A percentile compares a stretch with the other conserved stretches of the same genome.
Conservation (phyloP, 2,113 vertebrate genomes). For the Chelonoidis abingdonii region DNA sequence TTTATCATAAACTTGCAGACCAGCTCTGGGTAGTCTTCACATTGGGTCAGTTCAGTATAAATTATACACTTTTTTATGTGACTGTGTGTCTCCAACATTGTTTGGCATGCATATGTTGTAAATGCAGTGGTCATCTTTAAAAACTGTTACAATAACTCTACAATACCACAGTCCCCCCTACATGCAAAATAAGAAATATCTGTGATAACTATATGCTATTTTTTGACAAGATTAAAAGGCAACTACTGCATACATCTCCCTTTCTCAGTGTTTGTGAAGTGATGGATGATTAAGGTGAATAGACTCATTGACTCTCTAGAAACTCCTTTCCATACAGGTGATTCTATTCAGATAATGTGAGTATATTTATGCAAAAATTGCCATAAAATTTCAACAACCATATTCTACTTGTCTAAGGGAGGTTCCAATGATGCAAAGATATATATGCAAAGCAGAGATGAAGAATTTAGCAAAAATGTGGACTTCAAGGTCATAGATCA, state of each 20-base stretch:
- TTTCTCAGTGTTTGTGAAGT: not conserved
- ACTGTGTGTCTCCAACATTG: not conserved
- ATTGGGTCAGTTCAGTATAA: not conserved
- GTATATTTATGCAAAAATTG: not conserved
- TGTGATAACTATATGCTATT: not conserved
- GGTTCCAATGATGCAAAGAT: not conserved
- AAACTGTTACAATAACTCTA: not conserved
- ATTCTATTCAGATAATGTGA: slow-evolving; percentile 45
- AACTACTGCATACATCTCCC: not conserved
- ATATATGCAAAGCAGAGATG: not conserved
- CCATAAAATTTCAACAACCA: not conserved
- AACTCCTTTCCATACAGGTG: not conserved
- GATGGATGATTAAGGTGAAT: slow-evolving; percentile 5
- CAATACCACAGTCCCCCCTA: not conserved
- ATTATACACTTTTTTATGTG: not conserved
- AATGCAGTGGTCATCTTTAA: not conserved
- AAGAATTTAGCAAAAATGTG: not conserved
- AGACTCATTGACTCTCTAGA: not conserved
- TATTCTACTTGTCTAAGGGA: not conserved
- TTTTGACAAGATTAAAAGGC: not conserved
- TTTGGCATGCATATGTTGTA: not conserved
- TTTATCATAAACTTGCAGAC: not conserved
- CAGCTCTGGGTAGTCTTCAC: not conserved
- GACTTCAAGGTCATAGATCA: not conserved
- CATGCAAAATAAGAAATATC: slow-evolving; percentile 17